Percentiles rank a stretch among this genome's conserved stretches.
phyloP scores from a whole-genome alignment of 2,797 vertebrate species.

The Pteropus rufus region DNA sequence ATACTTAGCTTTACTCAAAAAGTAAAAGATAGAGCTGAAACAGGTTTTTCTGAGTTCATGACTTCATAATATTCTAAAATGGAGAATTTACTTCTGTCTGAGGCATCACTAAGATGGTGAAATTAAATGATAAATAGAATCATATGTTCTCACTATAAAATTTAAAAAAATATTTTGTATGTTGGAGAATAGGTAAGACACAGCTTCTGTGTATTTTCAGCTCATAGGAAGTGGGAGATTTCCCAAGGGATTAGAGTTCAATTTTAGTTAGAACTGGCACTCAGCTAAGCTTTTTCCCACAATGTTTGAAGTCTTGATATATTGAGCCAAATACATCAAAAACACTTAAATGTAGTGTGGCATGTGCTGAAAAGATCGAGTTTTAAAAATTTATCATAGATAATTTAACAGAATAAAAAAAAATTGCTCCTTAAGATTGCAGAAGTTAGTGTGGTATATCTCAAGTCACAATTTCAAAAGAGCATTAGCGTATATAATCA shows the following conservation, averaged over 20 bases:
- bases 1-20: background rate
- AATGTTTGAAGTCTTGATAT: background rate
- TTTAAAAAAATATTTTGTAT: background rate
- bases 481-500: background rate
- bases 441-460: background rate
- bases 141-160: background rate
- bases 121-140: slow-evolving; percentile 9
- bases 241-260: background rate
- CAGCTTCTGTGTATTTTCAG: slow-evolving; percentile 14
- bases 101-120: background rate
- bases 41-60: background rate
- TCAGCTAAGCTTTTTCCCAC: background rate
- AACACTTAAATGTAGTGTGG: background rate
- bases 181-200: background rate
- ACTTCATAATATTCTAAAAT: background rate
- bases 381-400: background rate
- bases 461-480: background rate
- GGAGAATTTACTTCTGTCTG: background rate
- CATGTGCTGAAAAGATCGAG: background rate
- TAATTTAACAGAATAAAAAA: background rate
- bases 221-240: background rate
- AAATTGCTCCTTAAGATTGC: background rate
- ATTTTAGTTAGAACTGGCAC: background rate
- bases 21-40: background rate
- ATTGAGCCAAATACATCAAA: background rate